Evolutionary conservation across 1,140 invertebrate species (phyloP).

Genomic region (Oedothorax gibbosus): DNA sequence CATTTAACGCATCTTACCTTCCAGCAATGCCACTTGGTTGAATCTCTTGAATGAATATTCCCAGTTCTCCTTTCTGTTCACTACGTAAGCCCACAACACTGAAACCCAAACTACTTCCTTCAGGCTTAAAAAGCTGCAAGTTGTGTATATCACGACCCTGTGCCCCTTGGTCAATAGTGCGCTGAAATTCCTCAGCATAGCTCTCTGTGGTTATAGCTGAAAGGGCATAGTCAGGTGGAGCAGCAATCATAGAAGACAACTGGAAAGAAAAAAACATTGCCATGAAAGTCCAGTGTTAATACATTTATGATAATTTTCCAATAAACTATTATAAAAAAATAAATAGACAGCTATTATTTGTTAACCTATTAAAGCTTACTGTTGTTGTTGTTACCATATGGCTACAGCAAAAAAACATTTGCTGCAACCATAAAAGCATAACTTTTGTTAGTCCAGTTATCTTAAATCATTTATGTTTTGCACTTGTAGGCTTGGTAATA

Average conservation of each 20-base stretch:
- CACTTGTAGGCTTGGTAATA: too few relatives aligned
- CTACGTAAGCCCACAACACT: slow-evolving; percentile 80
- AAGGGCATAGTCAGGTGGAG: slow-evolving; percentile 53
- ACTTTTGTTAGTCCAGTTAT: too few relatives aligned
- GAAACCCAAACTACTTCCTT: slow-evolving; percentile 81
- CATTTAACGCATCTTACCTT: slow-evolving; percentile 72
- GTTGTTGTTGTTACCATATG: too few relatives aligned
- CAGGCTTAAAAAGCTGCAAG: slow-evolving; percentile 77
- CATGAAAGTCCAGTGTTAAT: neutral
- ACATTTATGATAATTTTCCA: too few relatives aligned
- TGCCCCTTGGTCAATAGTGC: slow-evolving; percentile 75
- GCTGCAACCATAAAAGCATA: too few relatives aligned
- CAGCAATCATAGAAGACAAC: slow-evolving; percentile 45
- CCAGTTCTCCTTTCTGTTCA: slow-evolving; percentile 79
- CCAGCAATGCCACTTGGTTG: slow-evolving; percentile 80
- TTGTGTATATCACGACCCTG: slow-evolving; percentile 75
- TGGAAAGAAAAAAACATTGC: neutral
- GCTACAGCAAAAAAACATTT: too few relatives aligned
- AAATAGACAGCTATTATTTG: too few relatives aligned
- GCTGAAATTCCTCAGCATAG: slow-evolving; percentile 76
- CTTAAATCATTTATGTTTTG: too few relatives aligned
- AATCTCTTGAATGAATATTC: slow-evolving; percentile 83
- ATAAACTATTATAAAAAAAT: too few relatives aligned
- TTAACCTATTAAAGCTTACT: too few relatives aligned
- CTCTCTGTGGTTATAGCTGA: slow-evolving; percentile 74